These are phyloP conservation scores for Crematogaster levior DNA, from an alignment of 2,888 invertebrate genomes.

Conservation along the genomic window DNA sequence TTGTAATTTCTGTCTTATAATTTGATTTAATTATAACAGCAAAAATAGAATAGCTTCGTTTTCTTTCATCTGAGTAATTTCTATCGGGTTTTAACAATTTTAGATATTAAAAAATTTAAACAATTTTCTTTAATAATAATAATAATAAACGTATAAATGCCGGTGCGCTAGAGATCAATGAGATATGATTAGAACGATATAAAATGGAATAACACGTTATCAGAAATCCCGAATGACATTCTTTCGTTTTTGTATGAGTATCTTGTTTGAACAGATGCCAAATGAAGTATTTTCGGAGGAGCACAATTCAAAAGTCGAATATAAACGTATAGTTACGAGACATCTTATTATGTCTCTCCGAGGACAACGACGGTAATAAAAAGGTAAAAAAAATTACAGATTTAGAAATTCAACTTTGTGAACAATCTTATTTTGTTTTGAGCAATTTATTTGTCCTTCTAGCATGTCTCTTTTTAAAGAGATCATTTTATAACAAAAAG, in stretches of 20 bases:
- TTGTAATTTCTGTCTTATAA: background rate
- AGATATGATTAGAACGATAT: slow-evolving; percentile 20
- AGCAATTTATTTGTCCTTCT: too few species aligned
- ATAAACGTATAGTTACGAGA: background rate
- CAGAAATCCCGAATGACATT: slow-evolving; percentile 1
- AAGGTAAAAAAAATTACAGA: background rate
- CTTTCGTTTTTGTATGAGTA: background rate
- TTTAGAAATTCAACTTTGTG: background rate
- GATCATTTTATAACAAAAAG: too few species aligned
- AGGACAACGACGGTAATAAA: background rate
- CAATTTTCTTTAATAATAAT: background rate
- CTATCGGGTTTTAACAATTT: background rate
- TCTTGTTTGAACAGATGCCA: slow-evolving; percentile 50
- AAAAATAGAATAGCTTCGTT: background rate
- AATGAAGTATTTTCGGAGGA: background rate
- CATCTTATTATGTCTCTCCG: background rate
- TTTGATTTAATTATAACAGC: background rate
- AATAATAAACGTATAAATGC: slow-evolving; percentile 4
- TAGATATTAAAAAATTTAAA: background rate
- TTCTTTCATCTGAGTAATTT: background rate
- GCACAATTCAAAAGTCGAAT: slow-evolving; percentile 17
- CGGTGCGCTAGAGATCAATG: background rate
- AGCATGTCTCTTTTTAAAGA: too few species aligned
- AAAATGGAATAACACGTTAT: background rate
- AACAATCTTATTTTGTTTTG: background rate